phyloP scores from a whole-genome alignment of 2,888 invertebrate species.

The Sepiola atlantica region DNA sequence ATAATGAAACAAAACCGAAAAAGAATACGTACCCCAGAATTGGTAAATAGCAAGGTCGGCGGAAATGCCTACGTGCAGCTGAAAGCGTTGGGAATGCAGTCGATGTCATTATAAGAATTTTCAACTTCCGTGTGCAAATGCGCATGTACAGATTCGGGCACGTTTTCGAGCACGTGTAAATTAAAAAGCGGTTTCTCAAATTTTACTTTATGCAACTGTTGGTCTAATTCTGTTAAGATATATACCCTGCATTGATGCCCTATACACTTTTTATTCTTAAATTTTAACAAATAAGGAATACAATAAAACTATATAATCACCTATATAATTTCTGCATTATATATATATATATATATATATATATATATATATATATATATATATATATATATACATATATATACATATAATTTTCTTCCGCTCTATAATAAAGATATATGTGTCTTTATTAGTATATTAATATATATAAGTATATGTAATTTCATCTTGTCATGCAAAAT shows the following conservation, averaged over 20 bases:
- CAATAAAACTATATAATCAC: too few species aligned
- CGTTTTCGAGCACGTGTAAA: neutral
- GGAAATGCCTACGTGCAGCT: neutral
- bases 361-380: too few species aligned
- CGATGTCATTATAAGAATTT: neutral
- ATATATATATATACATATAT: too few species aligned
- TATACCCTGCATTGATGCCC: neutral
- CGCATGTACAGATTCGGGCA: neutral
- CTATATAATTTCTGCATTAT: too few species aligned
- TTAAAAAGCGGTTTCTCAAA: neutral
- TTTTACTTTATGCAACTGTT: neutral
- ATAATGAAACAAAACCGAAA: neutral
- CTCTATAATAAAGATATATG: too few species aligned
- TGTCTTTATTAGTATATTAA: too few species aligned
- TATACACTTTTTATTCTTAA: too few species aligned
- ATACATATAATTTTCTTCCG: too few species aligned
- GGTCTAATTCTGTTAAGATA: neutral
- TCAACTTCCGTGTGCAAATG: neutral
- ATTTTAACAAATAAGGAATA: too few species aligned
- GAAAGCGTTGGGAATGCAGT: neutral
- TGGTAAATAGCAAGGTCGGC: neutral
- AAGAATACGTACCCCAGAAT: neutral
- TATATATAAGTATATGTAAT: too few species aligned
- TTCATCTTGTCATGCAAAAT: too few species aligned
- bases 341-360: too few species aligned